A percentile compares a stretch with the other conserved stretches of the same genome.
phyloP scores from a whole-genome alignment of 2,113 vertebrate species.

The Hiodon alosoides region DNA sequence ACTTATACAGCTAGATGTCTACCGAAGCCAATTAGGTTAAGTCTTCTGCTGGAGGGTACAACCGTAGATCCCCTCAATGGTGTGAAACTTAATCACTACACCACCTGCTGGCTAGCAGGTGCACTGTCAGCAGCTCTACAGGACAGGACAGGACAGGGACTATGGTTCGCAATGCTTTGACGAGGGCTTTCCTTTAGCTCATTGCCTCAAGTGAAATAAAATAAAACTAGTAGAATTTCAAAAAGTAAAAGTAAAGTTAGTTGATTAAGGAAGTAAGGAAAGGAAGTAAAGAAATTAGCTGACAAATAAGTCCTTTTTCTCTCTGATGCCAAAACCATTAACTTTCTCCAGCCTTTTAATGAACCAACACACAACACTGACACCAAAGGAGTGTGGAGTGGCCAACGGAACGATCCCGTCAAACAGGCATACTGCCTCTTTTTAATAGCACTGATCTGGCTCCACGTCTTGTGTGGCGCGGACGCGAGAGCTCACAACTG shows the following conservation, averaged over 20 bases:
- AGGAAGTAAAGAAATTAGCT: not conserved
- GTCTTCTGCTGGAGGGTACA: not conserved
- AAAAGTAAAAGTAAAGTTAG: too few relatives aligned
- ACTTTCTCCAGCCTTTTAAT: not conserved
- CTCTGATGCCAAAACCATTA: not conserved
- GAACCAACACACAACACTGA: not conserved
- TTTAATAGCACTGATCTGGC: slow-evolving; percentile 8
- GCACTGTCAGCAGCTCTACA: not conserved
- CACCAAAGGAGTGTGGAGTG: not conserved
- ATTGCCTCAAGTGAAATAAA: slow-evolving; percentile 1
- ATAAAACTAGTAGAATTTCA: not conserved
- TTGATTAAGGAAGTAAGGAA: too few relatives aligned
- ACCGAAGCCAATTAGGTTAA: not conserved
- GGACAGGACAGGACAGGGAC: not conserved
- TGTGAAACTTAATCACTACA: too few relatives aligned
- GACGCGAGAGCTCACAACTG: slow-evolving; percentile 16
- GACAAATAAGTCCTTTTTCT: not conserved
- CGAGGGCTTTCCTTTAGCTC: not conserved
- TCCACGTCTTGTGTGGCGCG: slow-evolving; percentile 14
- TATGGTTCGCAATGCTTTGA: not conserved
- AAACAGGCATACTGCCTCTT: not conserved
- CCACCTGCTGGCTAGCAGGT: not conserved
- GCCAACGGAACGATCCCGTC: not conserved
- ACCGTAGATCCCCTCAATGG: too few relatives aligned
- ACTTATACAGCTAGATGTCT: too few relatives aligned